Evolutionary conservation across 1,140 invertebrate genomes (phyloP), one percentile per base, ranked within the genome.

Genomic region (Leptonema lineaticorne): DNA sequence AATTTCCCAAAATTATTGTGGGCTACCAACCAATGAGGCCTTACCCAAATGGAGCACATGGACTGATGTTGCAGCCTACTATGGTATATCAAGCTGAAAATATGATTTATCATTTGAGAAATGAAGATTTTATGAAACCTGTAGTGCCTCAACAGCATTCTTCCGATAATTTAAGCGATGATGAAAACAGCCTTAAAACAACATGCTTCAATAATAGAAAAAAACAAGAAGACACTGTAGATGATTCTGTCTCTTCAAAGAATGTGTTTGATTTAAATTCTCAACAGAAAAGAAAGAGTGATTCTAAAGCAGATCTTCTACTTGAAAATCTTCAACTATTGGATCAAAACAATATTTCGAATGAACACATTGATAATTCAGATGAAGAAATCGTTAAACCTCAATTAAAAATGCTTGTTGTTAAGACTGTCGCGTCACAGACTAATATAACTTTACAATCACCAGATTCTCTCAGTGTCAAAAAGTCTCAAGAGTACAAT

Each of bases 371-470:
- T 41, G 62, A 29, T 14, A 24, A 27, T n/a, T 41, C 41, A 1
- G 62, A 64, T 5, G 62, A 64, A 28, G 45, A 48, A 30, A 14
- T 64, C 9, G 16, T 16, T 14, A 65, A 60, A 26, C 68, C 48
- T 5, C 53, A 67, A 8, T 53, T 68, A 27, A 71, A 67, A 59
- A 68, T 63, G 29, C 57, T 41, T 57, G 68, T 67, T 62, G 74
- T 74, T 50, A 76, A 73, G 45, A 77, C 78, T 8, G 78, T 78
- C 28, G 78, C 75, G 53, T 79, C 78, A 56, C 79, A 80, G 75
- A 81, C 79, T 56, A 78, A 76, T 65, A 79, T 80, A 73, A 78
- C 78, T 18, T 75, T 80, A 45, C 80, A 79, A 74, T 78, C 79
- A 65, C 78, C 78, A 28, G 77, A 79, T 65, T 70, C 72, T 73